These are phyloP conservation scores for Hylaeus anthracinus DNA, from an alignment of 1,140 invertebrate genomes.

Conservation along the genomic window DNA sequence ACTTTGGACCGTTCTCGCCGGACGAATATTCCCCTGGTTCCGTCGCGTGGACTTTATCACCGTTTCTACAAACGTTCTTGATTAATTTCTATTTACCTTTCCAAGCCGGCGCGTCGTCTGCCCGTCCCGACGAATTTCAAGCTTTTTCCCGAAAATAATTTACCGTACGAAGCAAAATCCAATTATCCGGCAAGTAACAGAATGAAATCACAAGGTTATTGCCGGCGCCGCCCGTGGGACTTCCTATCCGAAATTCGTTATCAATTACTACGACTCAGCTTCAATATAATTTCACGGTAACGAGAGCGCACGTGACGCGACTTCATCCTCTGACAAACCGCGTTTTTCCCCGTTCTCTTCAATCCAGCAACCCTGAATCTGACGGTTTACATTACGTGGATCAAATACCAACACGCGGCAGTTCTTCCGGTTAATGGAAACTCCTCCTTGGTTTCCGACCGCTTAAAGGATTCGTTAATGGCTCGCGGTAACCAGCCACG, in stretches of 20 bases:
- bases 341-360: too few species aligned
- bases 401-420: background rate
- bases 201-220: background rate
- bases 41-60: background rate
- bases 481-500: too few species aligned
- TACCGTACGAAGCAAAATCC: background rate
- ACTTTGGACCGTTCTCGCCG: background rate
- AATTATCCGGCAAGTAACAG: background rate
- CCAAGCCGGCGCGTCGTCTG: background rate
- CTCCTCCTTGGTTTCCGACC: too few species aligned
- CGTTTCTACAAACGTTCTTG: background rate
- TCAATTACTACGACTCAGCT: background rate
- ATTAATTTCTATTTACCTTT: background rate
- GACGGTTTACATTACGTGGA: slow-evolving; percentile 1
- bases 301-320: slow-evolving; percentile 1
- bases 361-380: background rate
- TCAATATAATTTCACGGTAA: slow-evolving; percentile 7
- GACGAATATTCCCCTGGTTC: background rate
- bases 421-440: background rate
- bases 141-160: background rate
- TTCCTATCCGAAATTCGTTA: background rate
- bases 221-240: too few species aligned
- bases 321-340: background rate
- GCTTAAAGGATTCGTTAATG: background rate
- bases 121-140: background rate